Evolutionary conservation across 2,888 invertebrate species (phyloP).

Genomic region (Synanthedon formicaeformis): DNA sequence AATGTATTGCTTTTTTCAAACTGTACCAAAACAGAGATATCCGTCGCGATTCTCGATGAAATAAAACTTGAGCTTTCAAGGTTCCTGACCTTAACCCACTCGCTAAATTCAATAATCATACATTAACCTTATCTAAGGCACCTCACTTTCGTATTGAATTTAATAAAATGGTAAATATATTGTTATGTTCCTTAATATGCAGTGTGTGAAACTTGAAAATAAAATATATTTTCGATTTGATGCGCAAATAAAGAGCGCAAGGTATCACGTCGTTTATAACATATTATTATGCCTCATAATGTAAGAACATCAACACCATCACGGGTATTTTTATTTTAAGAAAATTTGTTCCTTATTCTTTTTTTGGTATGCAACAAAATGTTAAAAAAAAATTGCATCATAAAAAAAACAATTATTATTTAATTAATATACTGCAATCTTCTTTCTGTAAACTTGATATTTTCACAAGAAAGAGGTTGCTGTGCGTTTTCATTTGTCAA

Average conservation of each 20-base stretch:
- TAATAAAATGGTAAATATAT: not conserved
- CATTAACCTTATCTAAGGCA: slow-evolving; percentile 1
- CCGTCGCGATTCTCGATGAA: slow-evolving; percentile 42
- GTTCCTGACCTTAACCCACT: slow-evolving; percentile 37
- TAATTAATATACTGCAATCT: too few species aligned
- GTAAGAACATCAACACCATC: too few species aligned
- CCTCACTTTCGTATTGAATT: slow-evolving; percentile 1
- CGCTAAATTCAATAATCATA: slow-evolving; percentile 36
- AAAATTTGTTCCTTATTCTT: too few species aligned
- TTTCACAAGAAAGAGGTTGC: too few species aligned
- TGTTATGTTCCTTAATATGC: not conserved
- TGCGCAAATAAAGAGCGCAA: not conserved
- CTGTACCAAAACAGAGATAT: slow-evolving; percentile 43
- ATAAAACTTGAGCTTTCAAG: slow-evolving; percentile 40
- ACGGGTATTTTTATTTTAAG: too few species aligned
- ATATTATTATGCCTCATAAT: too few species aligned
- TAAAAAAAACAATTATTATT: too few species aligned
- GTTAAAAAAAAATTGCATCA: too few species aligned
- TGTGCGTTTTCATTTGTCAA: too few species aligned
- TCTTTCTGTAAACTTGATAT: too few species aligned
- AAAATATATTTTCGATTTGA: not conserved
- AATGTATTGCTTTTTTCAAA: slow-evolving; percentile 1
- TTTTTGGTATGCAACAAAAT: too few species aligned
- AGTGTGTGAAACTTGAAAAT: not conserved
- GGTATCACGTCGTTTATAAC: too few species aligned